phyloP scores from a whole-genome alignment of 53 echinoderm and acorn worm species.

The Paelopatides confundens region DNA sequence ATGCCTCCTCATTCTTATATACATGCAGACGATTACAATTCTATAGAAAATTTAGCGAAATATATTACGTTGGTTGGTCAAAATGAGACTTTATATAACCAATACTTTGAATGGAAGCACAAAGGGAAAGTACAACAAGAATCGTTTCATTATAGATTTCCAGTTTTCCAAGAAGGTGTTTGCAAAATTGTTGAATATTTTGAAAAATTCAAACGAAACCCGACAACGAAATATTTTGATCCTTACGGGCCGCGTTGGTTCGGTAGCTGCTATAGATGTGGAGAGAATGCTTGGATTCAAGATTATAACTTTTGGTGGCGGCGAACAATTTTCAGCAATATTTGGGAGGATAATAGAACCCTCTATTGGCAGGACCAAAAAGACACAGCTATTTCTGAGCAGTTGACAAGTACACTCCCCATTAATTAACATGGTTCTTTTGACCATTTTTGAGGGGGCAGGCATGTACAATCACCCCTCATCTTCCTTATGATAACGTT shows the following conservation, averaged over 20 bases:
- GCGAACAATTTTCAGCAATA: neutral
- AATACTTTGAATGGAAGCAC: neutral
- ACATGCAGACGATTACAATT: constrained; percentile 27
- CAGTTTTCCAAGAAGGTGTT: neutral
- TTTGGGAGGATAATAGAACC: constrained; percentile 32
- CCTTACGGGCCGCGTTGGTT: neutral
- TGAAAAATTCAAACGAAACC: neutral
- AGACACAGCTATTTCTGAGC: too few relatives aligned
- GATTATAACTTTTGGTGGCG: constrained; percentile 21
- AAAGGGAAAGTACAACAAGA: constrained; percentile 3
- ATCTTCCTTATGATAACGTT: too few relatives aligned
- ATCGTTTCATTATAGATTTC: neutral
- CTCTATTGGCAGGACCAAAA: neutral
- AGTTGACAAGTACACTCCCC: too few relatives aligned
- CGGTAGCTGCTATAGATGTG: neutral
- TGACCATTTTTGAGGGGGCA: too few relatives aligned
- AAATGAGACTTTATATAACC: constrained; percentile 7
- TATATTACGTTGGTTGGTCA: constrained; percentile 12
- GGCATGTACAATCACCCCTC: too few relatives aligned
- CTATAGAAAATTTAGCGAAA: constrained; percentile 2
- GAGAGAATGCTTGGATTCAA: constrained; percentile 26
- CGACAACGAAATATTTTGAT: too few relatives aligned
- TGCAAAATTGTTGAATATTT: neutral
- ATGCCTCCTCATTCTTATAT: constrained; percentile 37
- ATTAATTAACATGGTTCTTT: too few relatives aligned